Conservation (phyloP, 2,888 invertebrate species). For the Coelogynopora nodosa region DNA sequence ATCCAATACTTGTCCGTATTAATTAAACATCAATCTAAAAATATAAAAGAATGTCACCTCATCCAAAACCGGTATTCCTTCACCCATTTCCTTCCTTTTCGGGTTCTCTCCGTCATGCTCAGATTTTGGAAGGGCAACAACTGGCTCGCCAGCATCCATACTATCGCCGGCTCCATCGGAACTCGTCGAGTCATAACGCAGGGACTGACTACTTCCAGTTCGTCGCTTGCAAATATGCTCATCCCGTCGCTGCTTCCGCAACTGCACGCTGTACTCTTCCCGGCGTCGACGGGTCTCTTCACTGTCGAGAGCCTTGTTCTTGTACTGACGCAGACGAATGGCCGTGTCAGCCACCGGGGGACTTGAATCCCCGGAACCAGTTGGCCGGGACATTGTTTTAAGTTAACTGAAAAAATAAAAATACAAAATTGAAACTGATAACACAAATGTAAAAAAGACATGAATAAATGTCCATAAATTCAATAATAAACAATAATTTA, state of each 20-base stretch:
- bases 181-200: background rate
- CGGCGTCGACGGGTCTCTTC: constrained; percentile 83
- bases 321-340: constrained; percentile 35
- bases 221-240: constrained; percentile 67
- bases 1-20: too few relatives aligned
- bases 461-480: too few relatives aligned
- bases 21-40: too few relatives aligned
- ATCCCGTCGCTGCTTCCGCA: constrained; percentile 89
- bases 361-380: background rate
- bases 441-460: background rate
- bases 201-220: constrained; percentile 10
- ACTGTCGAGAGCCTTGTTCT: constrained; percentile 75
- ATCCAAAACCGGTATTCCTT: background rate
- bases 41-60: too few relatives aligned
- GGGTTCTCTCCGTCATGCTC: background rate
- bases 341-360: background rate
- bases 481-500: too few relatives aligned
- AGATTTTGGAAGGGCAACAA: background rate
- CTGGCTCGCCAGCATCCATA: constrained; percentile 21
- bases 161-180: background rate
- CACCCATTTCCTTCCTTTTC: background rate
- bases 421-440: background rate
- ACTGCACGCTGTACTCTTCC: constrained; percentile 91
- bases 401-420: background rate
- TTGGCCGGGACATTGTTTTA: background rate